Evolutionary conservation across 2,888 invertebrate species (phyloP).

Genomic region (Drosophila peninsularis): DNA sequence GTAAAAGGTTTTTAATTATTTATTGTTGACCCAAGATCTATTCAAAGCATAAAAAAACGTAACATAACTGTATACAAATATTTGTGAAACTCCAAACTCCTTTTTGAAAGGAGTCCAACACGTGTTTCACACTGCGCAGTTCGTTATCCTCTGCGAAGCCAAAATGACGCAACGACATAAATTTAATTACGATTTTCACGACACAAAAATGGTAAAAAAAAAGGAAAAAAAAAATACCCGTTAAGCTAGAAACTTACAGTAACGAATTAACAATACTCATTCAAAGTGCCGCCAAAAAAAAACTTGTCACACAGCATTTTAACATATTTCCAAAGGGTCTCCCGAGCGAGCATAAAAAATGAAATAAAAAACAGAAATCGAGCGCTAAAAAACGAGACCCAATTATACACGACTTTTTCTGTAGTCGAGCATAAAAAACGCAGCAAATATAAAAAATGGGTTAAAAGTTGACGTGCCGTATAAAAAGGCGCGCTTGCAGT

Average conservation of each 20-base stretch:
- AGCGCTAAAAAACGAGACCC: slow-evolving; percentile 46
- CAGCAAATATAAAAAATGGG: slow-evolving; percentile 61
- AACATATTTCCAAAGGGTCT: slow-evolving; percentile 49
- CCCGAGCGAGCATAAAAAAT: slow-evolving; percentile 18
- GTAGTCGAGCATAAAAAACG: slow-evolving; percentile 73
- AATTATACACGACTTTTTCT: slow-evolving; percentile 77
- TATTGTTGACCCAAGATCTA: not conserved
- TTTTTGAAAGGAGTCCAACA: slow-evolving; percentile 1
- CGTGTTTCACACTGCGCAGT: slow-evolving; percentile 58
- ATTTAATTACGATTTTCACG: slow-evolving; percentile 70
- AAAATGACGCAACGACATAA: slow-evolving; percentile 67
- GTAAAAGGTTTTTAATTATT: not conserved
- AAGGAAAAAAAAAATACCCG: slow-evolving; percentile 26
- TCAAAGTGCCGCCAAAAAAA: slow-evolving; percentile 49
- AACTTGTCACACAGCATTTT: slow-evolving; percentile 72
- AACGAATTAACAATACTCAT: slow-evolving; percentile 57
- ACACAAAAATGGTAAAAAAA: slow-evolving; percentile 28
- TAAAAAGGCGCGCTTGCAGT: slow-evolving; percentile 50
- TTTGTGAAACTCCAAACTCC: slow-evolving; percentile 15
- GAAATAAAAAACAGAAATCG: slow-evolving; percentile 16
- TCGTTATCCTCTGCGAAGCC: slow-evolving; percentile 26
- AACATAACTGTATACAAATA: slow-evolving; percentile 15
- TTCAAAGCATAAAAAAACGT: no score
- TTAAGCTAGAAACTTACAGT: slow-evolving; percentile 43
- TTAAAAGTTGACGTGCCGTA: slow-evolving; percentile 52